These are phyloP conservation scores for Xestia xanthographa DNA, from an alignment of 2,888 invertebrate genomes.

Conservation along the genomic window DNA sequence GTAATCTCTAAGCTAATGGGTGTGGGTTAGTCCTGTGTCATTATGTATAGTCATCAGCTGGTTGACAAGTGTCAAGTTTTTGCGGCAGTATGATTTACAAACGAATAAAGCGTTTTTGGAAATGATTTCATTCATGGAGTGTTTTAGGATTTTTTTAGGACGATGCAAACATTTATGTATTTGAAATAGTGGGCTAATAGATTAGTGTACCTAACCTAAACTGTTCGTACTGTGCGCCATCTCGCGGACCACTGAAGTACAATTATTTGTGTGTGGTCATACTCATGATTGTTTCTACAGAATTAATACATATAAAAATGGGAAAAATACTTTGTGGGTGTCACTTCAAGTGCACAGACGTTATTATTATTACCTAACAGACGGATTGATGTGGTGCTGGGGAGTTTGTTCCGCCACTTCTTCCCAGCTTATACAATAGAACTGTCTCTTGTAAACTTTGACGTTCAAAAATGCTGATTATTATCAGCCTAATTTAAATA, in stretches of 20 bases:
- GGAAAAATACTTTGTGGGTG: too few species aligned
- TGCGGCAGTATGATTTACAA: not conserved
- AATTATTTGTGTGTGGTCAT: not conserved
- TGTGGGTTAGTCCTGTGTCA: not conserved
- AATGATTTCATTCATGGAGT: not conserved
- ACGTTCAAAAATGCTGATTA: too few species aligned
- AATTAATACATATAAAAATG: too few species aligned
- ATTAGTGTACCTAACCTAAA: not conserved
- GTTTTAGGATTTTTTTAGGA: not conserved
- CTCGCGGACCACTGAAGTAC: not conserved
- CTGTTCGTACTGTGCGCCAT: constrained; percentile 9
- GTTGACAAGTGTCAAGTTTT: not conserved
- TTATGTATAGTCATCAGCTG: not conserved
- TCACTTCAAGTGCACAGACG: not conserved
- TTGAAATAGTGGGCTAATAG: not conserved
- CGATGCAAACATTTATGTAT: not conserved
- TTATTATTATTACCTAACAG: not conserved
- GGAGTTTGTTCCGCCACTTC: too few species aligned
- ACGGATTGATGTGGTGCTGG: too few species aligned
- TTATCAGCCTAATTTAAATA: too few species aligned
- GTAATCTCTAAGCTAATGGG: not conserved
- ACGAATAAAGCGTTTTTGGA: not conserved
- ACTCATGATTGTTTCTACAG: not conserved
- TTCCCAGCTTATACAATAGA: too few species aligned
- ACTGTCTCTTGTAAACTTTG: too few species aligned